Conservation (phyloP, 2,888 invertebrate genomes). For the Ypsolopha sequella region DNA sequence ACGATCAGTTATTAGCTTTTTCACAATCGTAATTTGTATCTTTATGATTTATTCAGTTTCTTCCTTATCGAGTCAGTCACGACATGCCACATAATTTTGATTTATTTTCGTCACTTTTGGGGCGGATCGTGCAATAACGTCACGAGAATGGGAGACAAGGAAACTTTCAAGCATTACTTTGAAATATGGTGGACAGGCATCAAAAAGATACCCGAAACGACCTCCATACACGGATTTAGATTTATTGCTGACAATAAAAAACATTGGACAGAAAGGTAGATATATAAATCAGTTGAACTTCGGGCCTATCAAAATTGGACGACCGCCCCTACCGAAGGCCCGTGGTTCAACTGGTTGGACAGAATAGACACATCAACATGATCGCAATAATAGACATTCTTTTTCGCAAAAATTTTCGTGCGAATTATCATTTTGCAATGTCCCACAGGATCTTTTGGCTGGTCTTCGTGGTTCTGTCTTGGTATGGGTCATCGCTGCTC, state of each 20-base stretch:
- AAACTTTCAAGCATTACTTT: constrained; percentile 33
- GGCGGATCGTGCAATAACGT: not conserved
- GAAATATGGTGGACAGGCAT: constrained; percentile 62
- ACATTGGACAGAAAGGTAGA: constrained; percentile 77
- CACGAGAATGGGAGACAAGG: constrained; percentile 5
- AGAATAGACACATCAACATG: too few relatives aligned
- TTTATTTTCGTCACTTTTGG: not conserved
- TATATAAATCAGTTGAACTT: too few relatives aligned
- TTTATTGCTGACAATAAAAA: constrained; percentile 73
- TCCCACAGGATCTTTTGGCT: constrained; percentile 73
- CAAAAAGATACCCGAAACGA: constrained; percentile 54
- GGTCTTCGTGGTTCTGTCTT: constrained; percentile 69
- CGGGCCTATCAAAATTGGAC: too few relatives aligned
- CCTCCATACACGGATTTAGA: constrained; percentile 75
- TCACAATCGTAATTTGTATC: not conserved
- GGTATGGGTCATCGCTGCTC: constrained; percentile 71
- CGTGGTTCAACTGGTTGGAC: too few relatives aligned
- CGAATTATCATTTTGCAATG: not conserved
- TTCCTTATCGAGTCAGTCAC: too few relatives aligned
- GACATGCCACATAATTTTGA: too few relatives aligned
- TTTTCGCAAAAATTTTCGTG: too few relatives aligned
- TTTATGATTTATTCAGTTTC: not conserved
- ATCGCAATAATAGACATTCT: too few relatives aligned
- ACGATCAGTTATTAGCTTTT: not conserved
- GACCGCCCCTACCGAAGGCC: too few relatives aligned